phyloP scores from a whole-genome alignment of 2,888 invertebrate species.

The Temnothorax rugatulus region DNA sequence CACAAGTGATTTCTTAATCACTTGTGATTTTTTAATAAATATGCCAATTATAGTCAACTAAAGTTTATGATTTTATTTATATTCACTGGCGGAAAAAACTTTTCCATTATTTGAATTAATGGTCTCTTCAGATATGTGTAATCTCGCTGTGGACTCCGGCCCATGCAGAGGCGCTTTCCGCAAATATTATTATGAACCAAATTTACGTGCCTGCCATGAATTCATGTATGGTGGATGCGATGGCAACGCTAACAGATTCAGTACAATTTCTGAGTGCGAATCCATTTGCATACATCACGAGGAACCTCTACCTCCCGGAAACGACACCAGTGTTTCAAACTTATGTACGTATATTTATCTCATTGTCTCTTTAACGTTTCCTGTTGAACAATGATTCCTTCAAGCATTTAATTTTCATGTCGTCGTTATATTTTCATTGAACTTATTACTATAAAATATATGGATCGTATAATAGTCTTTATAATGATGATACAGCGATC shows the following conservation, averaged over 20 bases:
- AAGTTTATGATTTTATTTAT: no score
- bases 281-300: conserved; percentile 90
- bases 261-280: conserved; percentile 91
- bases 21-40: no score
- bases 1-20: no score
- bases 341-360: conserved; percentile 78
- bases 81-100: no score
- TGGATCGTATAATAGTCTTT: conserved; percentile 49
- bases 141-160: conserved; percentile 90
- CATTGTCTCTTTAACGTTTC: background rate
- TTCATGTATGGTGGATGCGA: conserved; percentile 94
- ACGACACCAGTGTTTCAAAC: conserved; percentile 83
- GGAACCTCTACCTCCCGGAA: conserved; percentile 87
- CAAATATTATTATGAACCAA: conserved; percentile 91
- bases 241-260: conserved; percentile 95
- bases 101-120: conserved; percentile 1
- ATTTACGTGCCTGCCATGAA: conserved; percentile 88
- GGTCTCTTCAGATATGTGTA: conserved; percentile 90
- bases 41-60: no score
- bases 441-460: background rate
- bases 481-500: conserved; percentile 79
- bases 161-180: conserved; percentile 90
- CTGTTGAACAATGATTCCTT: background rate
- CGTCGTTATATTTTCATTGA: background rate
- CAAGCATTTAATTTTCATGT: background rate